A percentile compares a stretch with the other conserved stretches of the same genome.
Conservation (phyloP, 2,113 vertebrate species). For the Tympanuchus pallidicinctus region DNA sequence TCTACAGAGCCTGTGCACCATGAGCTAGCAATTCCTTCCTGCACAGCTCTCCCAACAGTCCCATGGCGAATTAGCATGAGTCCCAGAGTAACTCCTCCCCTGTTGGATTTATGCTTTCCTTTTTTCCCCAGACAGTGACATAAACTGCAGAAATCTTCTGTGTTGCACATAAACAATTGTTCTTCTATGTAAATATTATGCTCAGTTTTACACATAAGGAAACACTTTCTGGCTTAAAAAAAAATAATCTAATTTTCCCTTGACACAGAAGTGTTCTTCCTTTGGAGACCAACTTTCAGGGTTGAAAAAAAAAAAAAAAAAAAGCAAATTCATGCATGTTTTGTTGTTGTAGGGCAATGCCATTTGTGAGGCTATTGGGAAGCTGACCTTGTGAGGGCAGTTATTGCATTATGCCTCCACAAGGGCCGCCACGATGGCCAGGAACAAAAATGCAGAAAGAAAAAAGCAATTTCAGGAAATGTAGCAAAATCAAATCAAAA, state of each 20-base stretch:
- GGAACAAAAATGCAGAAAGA: constrained; percentile 29
- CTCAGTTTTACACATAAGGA: not conserved
- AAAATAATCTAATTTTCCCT: constrained; percentile 13
- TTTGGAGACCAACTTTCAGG: constrained; percentile 23
- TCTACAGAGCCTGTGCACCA: not conserved
- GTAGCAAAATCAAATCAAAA: constrained; percentile 75
- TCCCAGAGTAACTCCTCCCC: not conserved
- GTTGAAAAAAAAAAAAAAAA: not conserved
- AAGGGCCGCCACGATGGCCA: constrained; percentile 16
- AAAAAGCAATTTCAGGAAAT: constrained; percentile 78
- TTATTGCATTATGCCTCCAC: constrained; percentile 50
- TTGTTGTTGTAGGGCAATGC: constrained; percentile 57
- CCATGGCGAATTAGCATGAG: not conserved
- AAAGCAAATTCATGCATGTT: constrained; percentile 33
- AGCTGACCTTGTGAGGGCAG: constrained; percentile 61
- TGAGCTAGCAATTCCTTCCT: not conserved
- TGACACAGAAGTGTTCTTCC: not conserved
- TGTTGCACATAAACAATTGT: not conserved
- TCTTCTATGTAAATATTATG: not conserved
- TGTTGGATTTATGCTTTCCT: not conserved
- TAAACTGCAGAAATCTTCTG: not conserved
- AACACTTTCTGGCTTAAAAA: not conserved
- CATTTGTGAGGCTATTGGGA: constrained; percentile 62
- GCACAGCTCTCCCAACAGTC: not conserved
- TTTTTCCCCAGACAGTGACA: not conserved